A percentile compares a stretch with the other conserved stretches of the same genome.
Conservation (phyloP, 2,888 invertebrate genomes). For the Chymomyza amoena region DNA sequence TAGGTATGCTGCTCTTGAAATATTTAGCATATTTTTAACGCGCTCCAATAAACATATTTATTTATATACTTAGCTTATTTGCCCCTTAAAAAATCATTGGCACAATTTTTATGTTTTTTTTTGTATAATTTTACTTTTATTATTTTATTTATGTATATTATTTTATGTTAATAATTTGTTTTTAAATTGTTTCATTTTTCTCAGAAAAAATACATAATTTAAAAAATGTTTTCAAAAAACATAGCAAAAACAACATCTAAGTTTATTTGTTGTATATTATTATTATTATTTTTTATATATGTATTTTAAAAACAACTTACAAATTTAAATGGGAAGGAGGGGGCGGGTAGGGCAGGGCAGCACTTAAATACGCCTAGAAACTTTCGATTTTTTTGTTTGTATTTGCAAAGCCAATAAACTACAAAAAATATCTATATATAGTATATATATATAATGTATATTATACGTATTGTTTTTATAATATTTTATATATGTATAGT, state of each 20-base stretch:
- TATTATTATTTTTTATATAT: background rate
- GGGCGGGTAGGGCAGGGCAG: background rate
- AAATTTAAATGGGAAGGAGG: constrained; percentile 14
- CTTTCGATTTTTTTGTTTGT: constrained; percentile 1
- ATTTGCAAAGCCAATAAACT: constrained; percentile 8
- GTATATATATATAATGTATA: constrained; percentile 11
- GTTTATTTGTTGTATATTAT: background rate
- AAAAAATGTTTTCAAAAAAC: constrained; percentile 41
- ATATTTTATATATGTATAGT: constrained; percentile 27
- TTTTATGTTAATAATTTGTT: constrained; percentile 30
- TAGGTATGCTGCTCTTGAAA: background rate
- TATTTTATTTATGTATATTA: constrained; percentile 17
- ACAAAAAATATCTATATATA: constrained; percentile 11
- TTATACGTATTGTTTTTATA: constrained; percentile 17
- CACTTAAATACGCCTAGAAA: constrained; percentile 5
- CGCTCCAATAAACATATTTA: background rate
- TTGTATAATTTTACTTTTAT: constrained; percentile 33
- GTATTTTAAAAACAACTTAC: constrained; percentile 36
- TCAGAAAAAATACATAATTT: constrained; percentile 55
- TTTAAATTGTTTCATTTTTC: constrained; percentile 62
- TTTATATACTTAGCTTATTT: background rate
- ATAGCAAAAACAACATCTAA: constrained; percentile 24
- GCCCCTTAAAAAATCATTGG: constrained; percentile 13
- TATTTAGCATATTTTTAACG: background rate
- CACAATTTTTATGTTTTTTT: constrained; percentile 31